Conservation (phyloP, 2,113 vertebrate species). For the Scortum barcoo region DNA sequence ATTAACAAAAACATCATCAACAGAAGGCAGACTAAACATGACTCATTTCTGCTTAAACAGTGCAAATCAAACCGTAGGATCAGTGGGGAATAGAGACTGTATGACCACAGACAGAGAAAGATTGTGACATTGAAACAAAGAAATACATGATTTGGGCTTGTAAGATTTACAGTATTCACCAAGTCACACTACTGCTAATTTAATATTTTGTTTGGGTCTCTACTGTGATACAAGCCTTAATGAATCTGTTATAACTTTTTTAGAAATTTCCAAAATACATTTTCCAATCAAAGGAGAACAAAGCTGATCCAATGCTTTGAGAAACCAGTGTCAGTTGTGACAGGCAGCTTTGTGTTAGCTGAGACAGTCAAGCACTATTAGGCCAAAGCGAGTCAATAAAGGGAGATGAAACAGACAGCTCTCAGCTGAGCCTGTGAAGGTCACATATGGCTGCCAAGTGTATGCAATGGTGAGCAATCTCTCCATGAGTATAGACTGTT, state of each 20-base stretch:
- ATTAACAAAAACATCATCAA: conserved; percentile 11
- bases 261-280: not conserved
- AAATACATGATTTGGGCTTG: not conserved
- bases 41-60: conserved; percentile 23
- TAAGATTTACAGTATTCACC: not conserved
- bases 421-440: conserved; percentile 6
- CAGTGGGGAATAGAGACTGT: not conserved
- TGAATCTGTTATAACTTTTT: not conserved
- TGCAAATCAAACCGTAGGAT: conserved; percentile 27
- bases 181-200: not conserved
- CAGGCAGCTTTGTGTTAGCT: conserved; percentile 8
- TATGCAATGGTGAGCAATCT: not conserved
- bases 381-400: not conserved
- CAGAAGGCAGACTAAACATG: not conserved
- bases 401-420: not conserved
- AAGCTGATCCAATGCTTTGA: not conserved
- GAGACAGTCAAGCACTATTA: not conserved
- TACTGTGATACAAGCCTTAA: not conserved
- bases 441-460: conserved; percentile 12
- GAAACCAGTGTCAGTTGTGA: not conserved
- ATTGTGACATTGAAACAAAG: conserved; percentile 8
- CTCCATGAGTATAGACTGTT: not conserved
- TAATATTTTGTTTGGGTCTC: not conserved
- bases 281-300: not conserved
- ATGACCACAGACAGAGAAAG: conserved; percentile 6